phyloP scores from a whole-genome alignment of 2,888 invertebrate genomes.

The Andrena hattorfiana region DNA sequence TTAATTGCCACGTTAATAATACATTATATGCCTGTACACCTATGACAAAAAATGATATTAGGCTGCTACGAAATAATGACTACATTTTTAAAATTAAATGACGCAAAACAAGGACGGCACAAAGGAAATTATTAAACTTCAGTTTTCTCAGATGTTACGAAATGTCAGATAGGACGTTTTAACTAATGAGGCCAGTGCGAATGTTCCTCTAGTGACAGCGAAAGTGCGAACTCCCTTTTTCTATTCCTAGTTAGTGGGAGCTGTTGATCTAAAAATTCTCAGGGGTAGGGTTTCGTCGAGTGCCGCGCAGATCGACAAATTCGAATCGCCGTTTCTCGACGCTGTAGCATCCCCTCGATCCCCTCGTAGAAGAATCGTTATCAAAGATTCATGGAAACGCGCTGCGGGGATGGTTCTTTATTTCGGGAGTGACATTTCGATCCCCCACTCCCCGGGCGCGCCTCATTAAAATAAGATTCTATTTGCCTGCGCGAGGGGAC shows the following conservation, averaged over 20 bases:
- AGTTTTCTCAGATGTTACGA: too few relatives aligned
- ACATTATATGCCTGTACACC: too few relatives aligned
- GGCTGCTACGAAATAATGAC: too few relatives aligned
- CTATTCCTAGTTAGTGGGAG: background rate
- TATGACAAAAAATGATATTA: too few relatives aligned
- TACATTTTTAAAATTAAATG: too few relatives aligned
- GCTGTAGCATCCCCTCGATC: too few relatives aligned
- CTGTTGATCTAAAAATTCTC: background rate
- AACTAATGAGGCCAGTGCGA: too few relatives aligned
- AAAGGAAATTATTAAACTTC: too few relatives aligned
- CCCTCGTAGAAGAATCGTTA: background rate
- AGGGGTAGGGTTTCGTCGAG: background rate
- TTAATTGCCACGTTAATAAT: too few relatives aligned
- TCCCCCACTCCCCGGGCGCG: background rate
- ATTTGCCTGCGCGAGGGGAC: slow-evolving; percentile 12
- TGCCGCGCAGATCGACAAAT: background rate
- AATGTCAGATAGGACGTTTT: too few relatives aligned
- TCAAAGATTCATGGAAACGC: slow-evolving; percentile 16
- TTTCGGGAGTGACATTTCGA: slow-evolving; percentile 36
- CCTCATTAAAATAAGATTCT: slow-evolving; percentile 55
- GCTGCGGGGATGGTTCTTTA: slow-evolving; percentile 12
- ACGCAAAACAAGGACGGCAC: too few relatives aligned
- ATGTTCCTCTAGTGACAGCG: too few relatives aligned
- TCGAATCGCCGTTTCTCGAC: background rate
- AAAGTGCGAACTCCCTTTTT: background rate